These are phyloP conservation scores for Diarsia dahlii DNA, from an alignment of 2,888 invertebrate genomes.

Conservation along the genomic window DNA sequence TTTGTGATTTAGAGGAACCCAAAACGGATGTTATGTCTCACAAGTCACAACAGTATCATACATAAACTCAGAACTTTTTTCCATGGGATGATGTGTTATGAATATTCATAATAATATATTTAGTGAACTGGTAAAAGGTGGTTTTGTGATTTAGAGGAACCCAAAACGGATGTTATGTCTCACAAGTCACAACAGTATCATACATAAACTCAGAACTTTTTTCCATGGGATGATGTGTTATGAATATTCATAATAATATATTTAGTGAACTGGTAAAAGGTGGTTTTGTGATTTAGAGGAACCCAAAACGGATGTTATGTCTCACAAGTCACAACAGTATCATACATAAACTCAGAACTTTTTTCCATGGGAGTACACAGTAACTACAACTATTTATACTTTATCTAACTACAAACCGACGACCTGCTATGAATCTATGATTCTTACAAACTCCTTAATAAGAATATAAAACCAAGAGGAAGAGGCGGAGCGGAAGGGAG, in stretches of 20 bases:
- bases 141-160: not conserved
- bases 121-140: not conserved
- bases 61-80: not conserved
- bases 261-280: not conserved
- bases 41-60: not conserved
- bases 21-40: not conserved
- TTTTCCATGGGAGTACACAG: not conserved
- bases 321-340: no score
- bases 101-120: slow-evolving; percentile 26
- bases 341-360: not conserved
- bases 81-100: slow-evolving; percentile 1
- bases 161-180: not conserved
- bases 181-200: not conserved
- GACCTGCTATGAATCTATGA: no score
- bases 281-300: not conserved
- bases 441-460: not conserved
- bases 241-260: slow-evolving; percentile 28
- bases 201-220: not conserved
- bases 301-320: not conserved
- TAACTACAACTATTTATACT: not conserved
- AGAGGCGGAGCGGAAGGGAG: no score
- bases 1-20: not conserved
- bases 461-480: no score
- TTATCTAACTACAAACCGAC: not conserved
- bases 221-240: slow-evolving; percentile 1